Evolutionary conservation across 2,888 invertebrate genomes (phyloP).

Genomic region (Fabriciana adippe): DNA sequence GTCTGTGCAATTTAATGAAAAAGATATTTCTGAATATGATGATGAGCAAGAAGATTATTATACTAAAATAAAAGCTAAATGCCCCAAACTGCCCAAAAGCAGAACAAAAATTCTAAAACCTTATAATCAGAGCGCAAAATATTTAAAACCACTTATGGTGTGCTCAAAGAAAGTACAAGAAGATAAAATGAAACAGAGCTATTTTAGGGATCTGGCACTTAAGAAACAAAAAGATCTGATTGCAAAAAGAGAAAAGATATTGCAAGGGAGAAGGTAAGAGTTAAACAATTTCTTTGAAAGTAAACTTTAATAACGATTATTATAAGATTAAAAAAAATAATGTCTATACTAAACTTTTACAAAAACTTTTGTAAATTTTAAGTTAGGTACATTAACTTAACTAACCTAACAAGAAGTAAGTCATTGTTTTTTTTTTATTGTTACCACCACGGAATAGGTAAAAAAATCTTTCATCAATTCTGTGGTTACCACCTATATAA

Average conservation of each 20-base stretch:
- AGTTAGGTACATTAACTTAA: too few species aligned
- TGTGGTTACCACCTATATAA: too few species aligned
- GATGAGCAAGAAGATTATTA: conserved; percentile 57
- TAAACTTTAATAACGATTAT: too few species aligned
- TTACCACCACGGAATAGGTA: too few species aligned
- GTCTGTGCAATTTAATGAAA: conserved; percentile 62
- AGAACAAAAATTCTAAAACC: conserved; percentile 66
- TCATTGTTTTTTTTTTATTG: too few species aligned
- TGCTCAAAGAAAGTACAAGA: conserved; percentile 52
- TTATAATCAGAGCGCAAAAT: conserved; percentile 72
- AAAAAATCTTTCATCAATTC: too few species aligned
- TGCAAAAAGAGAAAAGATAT: conserved; percentile 75
- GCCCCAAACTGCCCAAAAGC: conserved; percentile 65
- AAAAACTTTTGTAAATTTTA: too few species aligned
- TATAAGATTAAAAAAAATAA: too few species aligned
- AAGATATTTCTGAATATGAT: conserved; percentile 43
- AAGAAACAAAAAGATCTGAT: conserved; percentile 81
- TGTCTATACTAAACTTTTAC: too few species aligned
- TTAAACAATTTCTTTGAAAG: too few species aligned
- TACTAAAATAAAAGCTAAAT: conserved; percentile 60
- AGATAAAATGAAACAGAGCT: conserved; percentile 63
- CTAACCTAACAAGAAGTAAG: too few species aligned
- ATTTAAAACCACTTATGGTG: conserved; percentile 52
- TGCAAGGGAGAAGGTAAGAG: conserved; percentile 84
- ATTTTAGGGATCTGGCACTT: conserved; percentile 76